A percentile compares a stretch with the other conserved stretches of the same genome.
Evolutionary conservation across 2,888 invertebrate genomes (phyloP).

Genomic region (Ophonus ardosiacus): DNA sequence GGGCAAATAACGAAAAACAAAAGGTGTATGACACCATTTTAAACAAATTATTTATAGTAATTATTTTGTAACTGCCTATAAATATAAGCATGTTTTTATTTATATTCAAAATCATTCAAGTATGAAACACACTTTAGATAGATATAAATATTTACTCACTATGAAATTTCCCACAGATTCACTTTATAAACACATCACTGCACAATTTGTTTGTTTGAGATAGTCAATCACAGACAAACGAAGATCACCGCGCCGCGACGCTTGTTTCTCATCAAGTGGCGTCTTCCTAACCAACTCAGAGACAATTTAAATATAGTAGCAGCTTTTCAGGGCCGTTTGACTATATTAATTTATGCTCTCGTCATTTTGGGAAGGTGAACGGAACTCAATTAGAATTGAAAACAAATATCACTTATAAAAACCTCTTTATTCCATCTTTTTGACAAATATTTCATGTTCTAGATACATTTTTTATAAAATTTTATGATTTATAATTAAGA

Average conservation of each 20-base stretch:
- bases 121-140: background rate
- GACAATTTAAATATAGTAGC: slow-evolving; percentile 66
- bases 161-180: slow-evolving; percentile 17
- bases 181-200: slow-evolving; percentile 49
- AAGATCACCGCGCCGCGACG: slow-evolving; percentile 48
- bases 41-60: slow-evolving; percentile 7
- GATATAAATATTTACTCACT: slow-evolving; percentile 16
- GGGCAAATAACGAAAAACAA: slow-evolving; percentile 1
- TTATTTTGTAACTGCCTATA: slow-evolving; percentile 18
- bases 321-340: slow-evolving; percentile 57
- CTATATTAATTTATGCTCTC: slow-evolving; percentile 56
- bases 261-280: slow-evolving; percentile 53
- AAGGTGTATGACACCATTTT: slow-evolving; percentile 41
- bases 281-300: slow-evolving; percentile 57
- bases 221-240: slow-evolving; percentile 42
- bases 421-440: background rate
- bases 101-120: background rate
- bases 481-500: background rate
- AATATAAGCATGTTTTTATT: slow-evolving; percentile 12
- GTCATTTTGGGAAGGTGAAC: slow-evolving; percentile 43
- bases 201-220: slow-evolving; percentile 44
- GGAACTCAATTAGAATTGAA: slow-evolving; percentile 13
- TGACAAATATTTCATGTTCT: background rate
- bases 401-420: background rate
- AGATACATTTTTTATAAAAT: too few species aligned